Base-by-base conservation (phyloP, 2,888 invertebrate species). In the Thymelicus acteon region DNA sequence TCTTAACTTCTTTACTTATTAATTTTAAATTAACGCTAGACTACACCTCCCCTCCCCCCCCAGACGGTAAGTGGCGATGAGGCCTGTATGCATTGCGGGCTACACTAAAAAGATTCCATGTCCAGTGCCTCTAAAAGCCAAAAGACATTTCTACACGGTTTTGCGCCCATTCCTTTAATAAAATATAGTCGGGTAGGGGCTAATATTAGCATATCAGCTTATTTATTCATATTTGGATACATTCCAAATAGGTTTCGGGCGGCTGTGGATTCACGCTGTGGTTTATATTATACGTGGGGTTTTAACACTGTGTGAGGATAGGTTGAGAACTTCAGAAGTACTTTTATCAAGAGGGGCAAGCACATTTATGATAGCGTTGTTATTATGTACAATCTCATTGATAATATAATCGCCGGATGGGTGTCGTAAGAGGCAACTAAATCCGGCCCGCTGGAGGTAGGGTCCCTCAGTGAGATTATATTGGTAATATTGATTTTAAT, bases 181-280 rank as follows among this genome's bases (percentile, higher is more conserved):
- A 62, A 68, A 63, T 63, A 69, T 63, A 63, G 48, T 31, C 39
- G 54, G 48, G 37, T 60, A 62, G 54, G 62, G 19, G 54, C 40
- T 31, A 47, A 62, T 63, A 63, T 68, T 62, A 68, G 62, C 68
- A 68, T 68, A 62, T 61, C 58, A 62, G 69, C 57, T 69, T 69
- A 69, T 88, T 86, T 87, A 87, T 89, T 82, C 84, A 85, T 84
- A 85, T 86, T 88, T 90, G 90, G 90, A 87, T 77, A 75, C 78
- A 79, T 75, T 89, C 90, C 90, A 90, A 90, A 89, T 88, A 85
- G 88, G 85, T 84, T 85, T 80, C 71, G 80, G 77, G 13, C 24
- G 24, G 61, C 4, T 57, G 31, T 31, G 49, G 49, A 44, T 67
- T 61, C 40, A 39, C 67, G 12, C 48, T 19, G 67, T 44, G 60